Evolutionary conservation across 2,888 invertebrate genomes (phyloP), one percentile per base, ranked within the genome.

Genomic region (Neoscelio sp.): DNA sequence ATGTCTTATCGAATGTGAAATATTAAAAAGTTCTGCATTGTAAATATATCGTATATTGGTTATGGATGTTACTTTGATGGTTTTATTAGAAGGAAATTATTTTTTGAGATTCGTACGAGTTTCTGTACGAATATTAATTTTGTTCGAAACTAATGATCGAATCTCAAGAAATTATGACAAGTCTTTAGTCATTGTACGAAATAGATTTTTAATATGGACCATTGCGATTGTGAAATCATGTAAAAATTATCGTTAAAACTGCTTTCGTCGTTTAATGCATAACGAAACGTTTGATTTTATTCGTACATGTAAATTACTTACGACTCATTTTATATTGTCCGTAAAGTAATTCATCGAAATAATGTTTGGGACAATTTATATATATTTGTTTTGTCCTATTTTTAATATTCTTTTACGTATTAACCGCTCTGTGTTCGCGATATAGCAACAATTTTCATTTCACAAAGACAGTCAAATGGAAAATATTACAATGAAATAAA

Each of bases 21-120:
- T 60, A 42, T 48, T 33, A 50, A 10, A 40, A 8, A 56, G 40
- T 28, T 58, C 10, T 23, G 13, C n/a, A 44, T 52, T 62, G 62
- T 71, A 62, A 54, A 71, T 62, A 71, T 71, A 71, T 52, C 62
- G 60, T 71, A 62, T 38, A 54, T 71, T 71, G 54, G 62, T 58
- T 68, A 38, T n/a, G 12, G 48, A 68, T 58, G 46, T 46, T 10
- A 48, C 10, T n/a, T 67, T 54, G 18, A 2, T 23, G 3, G 3
- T 23, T 23, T 23, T 23, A 4, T 23, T 23, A 23, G 6, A 23
- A 6, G 23, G n/a, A n/a, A n/a, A n/a, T n/a, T n/a, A n/a, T n/a
- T n/a, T n/a, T n/a, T n/a, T n/a, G n/a, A n/a, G n/a, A n/a, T n/a
- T n/a, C n/a, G n/a, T n/a, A n/a, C n/a, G n/a, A n/a, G n/a, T n/a